These are phyloP conservation scores for Psix sp. DNA, from an alignment of 1,140 invertebrate genomes.

Conservation along the genomic window DNA sequence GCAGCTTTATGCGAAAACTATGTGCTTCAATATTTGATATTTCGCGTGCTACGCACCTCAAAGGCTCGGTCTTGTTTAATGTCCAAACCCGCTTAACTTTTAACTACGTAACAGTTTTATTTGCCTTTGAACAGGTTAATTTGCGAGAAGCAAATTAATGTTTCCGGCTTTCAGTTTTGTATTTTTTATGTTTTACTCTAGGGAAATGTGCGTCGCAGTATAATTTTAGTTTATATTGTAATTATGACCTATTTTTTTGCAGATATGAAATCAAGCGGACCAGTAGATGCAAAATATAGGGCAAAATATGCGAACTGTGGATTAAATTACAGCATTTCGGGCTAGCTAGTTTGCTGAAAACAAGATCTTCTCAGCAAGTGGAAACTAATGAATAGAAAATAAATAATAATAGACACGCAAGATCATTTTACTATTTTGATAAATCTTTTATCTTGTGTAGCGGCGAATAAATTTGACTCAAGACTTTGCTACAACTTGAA, in stretches of 20 bases:
- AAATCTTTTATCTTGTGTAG: slow-evolving; percentile 46
- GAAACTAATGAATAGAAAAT: slow-evolving; percentile 33
- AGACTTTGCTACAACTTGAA: slow-evolving; percentile 25
- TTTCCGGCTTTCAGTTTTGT: slow-evolving; percentile 24
- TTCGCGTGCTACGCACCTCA: slow-evolving; percentile 25
- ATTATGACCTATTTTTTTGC: no score
- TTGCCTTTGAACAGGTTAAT: slow-evolving; percentile 37
- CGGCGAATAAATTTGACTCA: slow-evolving; percentile 38
- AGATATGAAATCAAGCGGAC: no score
- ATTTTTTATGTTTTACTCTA: slow-evolving; percentile 8
- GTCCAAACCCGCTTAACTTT: slow-evolving; percentile 12
- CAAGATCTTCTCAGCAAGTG: neutral
- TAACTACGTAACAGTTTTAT: slow-evolving; percentile 25
- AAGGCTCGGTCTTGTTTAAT: slow-evolving; percentile 42
- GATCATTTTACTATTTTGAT: slow-evolving; percentile 56
- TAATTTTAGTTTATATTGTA: no score
- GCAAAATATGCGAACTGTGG: neutral
- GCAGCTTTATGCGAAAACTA: slow-evolving; percentile 25
- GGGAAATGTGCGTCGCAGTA: no score
- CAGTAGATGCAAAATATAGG: slow-evolving; percentile 1
- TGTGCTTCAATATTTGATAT: slow-evolving; percentile 39
- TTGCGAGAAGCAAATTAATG: slow-evolving; percentile 25
- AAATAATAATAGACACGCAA: slow-evolving; percentile 34
- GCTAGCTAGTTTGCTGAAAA: neutral
- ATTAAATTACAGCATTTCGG: slow-evolving; percentile 1